Conservation (phyloP, 2,113 vertebrate genomes). For the Panurus biarmicus region DNA sequence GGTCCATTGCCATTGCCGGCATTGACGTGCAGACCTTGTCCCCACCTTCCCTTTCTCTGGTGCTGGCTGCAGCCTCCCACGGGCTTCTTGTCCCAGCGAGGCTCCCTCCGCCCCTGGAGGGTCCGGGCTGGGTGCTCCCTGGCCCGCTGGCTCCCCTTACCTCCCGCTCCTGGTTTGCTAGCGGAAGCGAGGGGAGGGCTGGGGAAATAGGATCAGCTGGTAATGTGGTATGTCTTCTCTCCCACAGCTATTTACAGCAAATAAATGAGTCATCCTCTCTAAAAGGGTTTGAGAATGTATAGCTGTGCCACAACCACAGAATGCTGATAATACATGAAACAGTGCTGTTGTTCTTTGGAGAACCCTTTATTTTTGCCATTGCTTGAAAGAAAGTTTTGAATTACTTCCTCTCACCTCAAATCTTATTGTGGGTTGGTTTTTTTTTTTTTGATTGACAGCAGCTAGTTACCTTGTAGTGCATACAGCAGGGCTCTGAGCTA, state of each 20-base stretch:
- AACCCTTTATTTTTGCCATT: not conserved
- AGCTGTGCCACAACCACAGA: constrained; percentile 39
- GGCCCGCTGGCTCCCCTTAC: not conserved
- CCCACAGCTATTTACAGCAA: constrained; percentile 68
- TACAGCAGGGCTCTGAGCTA: constrained; percentile 38
- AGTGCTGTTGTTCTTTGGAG: constrained; percentile 30
- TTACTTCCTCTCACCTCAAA: constrained; percentile 29
- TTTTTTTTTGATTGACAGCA: constrained; percentile 35
- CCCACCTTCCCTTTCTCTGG: not conserved
- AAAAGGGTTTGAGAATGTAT: constrained; percentile 48
- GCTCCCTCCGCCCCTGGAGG: not conserved
- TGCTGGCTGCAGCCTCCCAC: not conserved
- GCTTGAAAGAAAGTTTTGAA: constrained; percentile 26
- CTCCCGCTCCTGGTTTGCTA: not conserved
- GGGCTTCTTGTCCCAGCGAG: accelerated
- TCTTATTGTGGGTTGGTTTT: constrained; percentile 7
- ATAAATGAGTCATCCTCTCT: constrained; percentile 59
- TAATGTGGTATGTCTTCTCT: constrained; percentile 79
- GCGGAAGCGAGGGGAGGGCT: constrained; percentile 46
- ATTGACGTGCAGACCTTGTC: constrained; percentile 7
- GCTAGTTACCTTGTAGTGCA: constrained; percentile 44
- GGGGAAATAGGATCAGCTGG: constrained; percentile 85
- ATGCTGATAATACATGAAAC: constrained; percentile 30
- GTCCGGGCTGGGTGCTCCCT: not conserved
- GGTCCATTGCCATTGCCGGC: constrained; percentile 54